Evolutionary conservation across 2,113 vertebrate species (phyloP).

Genomic region (rabbit (Oryctolagus cuniculus)): DNA sequence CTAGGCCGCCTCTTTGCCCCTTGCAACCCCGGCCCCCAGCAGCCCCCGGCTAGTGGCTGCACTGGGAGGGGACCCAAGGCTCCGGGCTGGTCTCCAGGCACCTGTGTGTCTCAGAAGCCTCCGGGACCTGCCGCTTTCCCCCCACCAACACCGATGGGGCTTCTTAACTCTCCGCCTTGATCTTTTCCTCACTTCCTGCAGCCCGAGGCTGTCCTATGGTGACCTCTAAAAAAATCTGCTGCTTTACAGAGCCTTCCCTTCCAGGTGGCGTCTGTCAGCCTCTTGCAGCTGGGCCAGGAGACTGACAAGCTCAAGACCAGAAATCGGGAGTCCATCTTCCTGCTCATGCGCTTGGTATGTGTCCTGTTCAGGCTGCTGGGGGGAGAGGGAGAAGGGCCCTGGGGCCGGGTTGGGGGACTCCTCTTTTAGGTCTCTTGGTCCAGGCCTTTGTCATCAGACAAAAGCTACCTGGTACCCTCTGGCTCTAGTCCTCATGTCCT

Average conservation of each 20-base stretch:
- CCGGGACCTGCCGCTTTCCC: not conserved
- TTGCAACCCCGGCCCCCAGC: not conserved
- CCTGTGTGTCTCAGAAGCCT: not conserved
- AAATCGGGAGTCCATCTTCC: slow-evolving; percentile 94
- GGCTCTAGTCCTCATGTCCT: not conserved
- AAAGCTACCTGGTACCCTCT: not conserved
- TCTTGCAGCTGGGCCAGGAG: slow-evolving; percentile 95
- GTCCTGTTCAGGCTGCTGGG: slow-evolving; percentile 1
- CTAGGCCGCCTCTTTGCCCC: not conserved
- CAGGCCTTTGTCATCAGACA: not conserved
- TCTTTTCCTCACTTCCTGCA: slow-evolving; percentile 68
- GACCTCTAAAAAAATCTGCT: slow-evolving; percentile 75
- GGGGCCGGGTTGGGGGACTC: not conserved
- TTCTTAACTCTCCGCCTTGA: slow-evolving; percentile 64
- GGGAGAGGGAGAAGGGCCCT: not conserved
- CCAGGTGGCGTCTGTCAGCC: slow-evolving; percentile 94
- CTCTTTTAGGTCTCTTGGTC: slow-evolving; percentile 46
- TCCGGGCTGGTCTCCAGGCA: slow-evolving; percentile 2
- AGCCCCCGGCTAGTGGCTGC: not conserved
- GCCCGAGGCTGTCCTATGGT: slow-evolving; percentile 68
- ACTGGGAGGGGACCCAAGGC: not conserved
- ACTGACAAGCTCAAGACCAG: slow-evolving; percentile 89
- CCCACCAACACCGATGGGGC: not conserved
- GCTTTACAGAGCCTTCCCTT: slow-evolving; percentile 61
- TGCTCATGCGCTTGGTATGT: slow-evolving; percentile 94